phyloP scores from a whole-genome alignment of 2,113 vertebrate genomes.

The Vidua chalybeata region DNA sequence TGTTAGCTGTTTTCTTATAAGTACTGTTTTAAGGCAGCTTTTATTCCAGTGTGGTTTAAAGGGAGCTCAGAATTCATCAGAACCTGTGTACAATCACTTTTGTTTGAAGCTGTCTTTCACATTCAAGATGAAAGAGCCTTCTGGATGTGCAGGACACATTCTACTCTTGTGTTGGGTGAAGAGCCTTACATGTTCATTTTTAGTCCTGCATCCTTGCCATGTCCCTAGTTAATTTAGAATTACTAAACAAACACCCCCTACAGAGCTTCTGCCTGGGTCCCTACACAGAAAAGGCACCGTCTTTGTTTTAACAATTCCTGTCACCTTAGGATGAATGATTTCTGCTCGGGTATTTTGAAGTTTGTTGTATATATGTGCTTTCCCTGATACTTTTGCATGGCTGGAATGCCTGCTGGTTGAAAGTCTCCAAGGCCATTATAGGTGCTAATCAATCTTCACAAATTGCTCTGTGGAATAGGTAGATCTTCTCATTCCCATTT shows the following conservation, averaged over 20 bases:
- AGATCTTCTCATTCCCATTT: neutral
- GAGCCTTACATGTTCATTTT: neutral
- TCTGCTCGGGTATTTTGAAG: neutral
- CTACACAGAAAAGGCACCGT: neutral
- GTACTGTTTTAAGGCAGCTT: conserved; percentile 27
- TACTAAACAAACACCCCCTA: neutral
- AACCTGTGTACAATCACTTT: conserved; percentile 35
- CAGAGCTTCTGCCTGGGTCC: neutral
- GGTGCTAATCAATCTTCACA: neutral
- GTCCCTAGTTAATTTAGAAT: neutral
- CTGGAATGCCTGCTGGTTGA: neutral
- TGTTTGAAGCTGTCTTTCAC: conserved; percentile 42
- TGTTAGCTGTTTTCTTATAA: conserved; percentile 44
- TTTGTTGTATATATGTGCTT: neutral
- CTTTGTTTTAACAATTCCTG: neutral
- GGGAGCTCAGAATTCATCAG: conserved; percentile 37
- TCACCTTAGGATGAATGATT: fast-evolving
- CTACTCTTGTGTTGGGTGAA: neutral
- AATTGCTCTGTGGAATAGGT: neutral
- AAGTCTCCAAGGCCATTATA: neutral
- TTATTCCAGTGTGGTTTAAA: conserved; percentile 37
- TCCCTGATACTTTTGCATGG: neutral
- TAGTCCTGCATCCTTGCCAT: neutral
- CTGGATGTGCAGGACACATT: neutral
- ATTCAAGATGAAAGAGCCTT: conserved; percentile 23